phyloP scores from a whole-genome alignment of 2,113 vertebrate species.

The Arothron firmamentum region DNA sequence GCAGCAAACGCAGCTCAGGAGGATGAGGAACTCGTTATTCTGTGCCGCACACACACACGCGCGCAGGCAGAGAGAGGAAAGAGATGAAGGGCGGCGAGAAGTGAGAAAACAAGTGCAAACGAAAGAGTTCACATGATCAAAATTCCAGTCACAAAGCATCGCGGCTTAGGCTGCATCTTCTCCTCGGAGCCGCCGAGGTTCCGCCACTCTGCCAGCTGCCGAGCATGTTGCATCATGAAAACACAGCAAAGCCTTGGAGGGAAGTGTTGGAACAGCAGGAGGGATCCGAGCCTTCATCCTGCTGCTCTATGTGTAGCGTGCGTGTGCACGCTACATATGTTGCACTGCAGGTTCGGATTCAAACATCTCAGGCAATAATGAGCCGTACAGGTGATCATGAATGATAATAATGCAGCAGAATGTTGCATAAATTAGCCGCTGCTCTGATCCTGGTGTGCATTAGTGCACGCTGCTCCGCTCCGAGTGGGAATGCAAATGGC shows the following conservation, averaged over 20 bases:
- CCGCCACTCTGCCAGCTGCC: slow-evolving; percentile 50
- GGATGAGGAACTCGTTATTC: slow-evolving; percentile 64
- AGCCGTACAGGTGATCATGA: slow-evolving; percentile 48
- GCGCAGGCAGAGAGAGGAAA: slow-evolving; percentile 34
- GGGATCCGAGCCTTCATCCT: slow-evolving; percentile 30
- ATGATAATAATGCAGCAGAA: slow-evolving; percentile 43
- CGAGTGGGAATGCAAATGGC: slow-evolving; percentile 61
- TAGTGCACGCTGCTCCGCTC: slow-evolving; percentile 38
- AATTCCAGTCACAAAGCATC: slow-evolving; percentile 63
- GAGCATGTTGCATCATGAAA: slow-evolving; percentile 67
- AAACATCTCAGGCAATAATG: slow-evolving; percentile 16
- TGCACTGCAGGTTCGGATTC: slow-evolving; percentile 12
- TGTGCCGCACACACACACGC: slow-evolving; percentile 45
- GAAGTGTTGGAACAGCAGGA: slow-evolving; percentile 48
- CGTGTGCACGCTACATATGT: slow-evolving; percentile 11
- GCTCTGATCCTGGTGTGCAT: slow-evolving; percentile 44
- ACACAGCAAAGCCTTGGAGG: slow-evolving; percentile 54
- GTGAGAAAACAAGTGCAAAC: slow-evolving; percentile 44
- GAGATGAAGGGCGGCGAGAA: slow-evolving; percentile 9
- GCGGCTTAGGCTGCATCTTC: slow-evolving; percentile 46
- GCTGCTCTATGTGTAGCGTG: slow-evolving; percentile 36
- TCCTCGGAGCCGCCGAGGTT: slow-evolving; percentile 25
- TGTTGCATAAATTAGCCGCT: slow-evolving; percentile 45
- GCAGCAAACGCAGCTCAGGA: slow-evolving; percentile 44
- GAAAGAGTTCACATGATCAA: slow-evolving; percentile 57